Evolutionary conservation across 2,888 invertebrate genomes (phyloP).

Genomic region (Zygothrica quintamaculata): DNA sequence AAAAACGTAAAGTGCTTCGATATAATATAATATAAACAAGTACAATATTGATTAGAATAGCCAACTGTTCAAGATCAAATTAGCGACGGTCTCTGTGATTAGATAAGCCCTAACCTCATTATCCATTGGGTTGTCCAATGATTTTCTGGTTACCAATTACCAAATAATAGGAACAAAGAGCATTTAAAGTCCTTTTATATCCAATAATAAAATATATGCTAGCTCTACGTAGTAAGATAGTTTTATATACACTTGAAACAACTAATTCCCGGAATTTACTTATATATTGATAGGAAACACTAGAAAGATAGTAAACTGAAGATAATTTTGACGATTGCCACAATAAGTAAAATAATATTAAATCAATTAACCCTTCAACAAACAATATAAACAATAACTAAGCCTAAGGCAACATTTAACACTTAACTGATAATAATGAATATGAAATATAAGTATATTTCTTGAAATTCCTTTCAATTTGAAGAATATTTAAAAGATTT

Average conservation of each 20-base stretch:
- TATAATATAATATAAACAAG: conserved; percentile 38
- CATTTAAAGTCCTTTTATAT: too few relatives aligned
- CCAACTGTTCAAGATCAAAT: conserved; percentile 51
- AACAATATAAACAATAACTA: not conserved
- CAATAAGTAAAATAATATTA: conserved; percentile 19
- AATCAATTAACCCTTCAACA: conserved; percentile 6
- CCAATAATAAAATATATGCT: too few relatives aligned
- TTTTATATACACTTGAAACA: not conserved
- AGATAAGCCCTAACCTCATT: conserved; percentile 44
- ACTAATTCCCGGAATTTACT: conserved; percentile 21
- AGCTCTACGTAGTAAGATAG: too few relatives aligned
- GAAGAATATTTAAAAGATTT: too few relatives aligned
- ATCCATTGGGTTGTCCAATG: too few relatives aligned
- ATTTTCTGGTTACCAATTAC: too few relatives aligned
- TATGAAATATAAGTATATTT: too few relatives aligned
- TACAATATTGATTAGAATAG: conserved; percentile 41
- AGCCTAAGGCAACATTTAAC: too few relatives aligned
- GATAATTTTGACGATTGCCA: conserved; percentile 36
- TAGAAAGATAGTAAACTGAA: not conserved
- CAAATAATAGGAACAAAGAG: too few relatives aligned
- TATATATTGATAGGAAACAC: not conserved
- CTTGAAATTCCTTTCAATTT: too few relatives aligned
- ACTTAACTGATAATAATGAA: too few relatives aligned
- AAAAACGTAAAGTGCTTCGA: conserved; percentile 35
- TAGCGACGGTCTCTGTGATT: conserved; percentile 41